Conservation (phyloP, 2,888 invertebrate genomes). For the Dynastes maya region DNA sequence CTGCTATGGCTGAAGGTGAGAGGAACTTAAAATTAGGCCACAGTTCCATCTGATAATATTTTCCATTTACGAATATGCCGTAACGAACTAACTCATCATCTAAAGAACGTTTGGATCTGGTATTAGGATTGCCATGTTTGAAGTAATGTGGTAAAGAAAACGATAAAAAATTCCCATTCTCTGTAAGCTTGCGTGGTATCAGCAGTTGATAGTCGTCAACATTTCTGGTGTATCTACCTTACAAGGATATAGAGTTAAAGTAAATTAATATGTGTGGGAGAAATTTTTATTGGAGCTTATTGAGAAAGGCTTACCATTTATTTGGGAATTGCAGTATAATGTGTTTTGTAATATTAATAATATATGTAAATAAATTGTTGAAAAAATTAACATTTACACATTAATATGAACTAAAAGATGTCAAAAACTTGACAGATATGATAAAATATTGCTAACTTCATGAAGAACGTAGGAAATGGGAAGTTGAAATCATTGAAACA, state of each 20-base stretch:
- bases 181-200: constrained; percentile 70
- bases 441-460: not conserved
- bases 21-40: constrained; percentile 72
- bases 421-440: constrained; percentile 22
- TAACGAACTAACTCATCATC: constrained; percentile 64
- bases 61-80: constrained; percentile 63
- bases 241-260: constrained; percentile 52
- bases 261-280: not conserved
- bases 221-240: constrained; percentile 71
- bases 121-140: constrained; percentile 60
- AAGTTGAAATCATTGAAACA: too few relatives aligned
- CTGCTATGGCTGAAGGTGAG: constrained; percentile 68
- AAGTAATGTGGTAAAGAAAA: constrained; percentile 71
- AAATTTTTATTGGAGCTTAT: not conserved
- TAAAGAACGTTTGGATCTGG: constrained; percentile 49
- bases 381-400: constrained; percentile 46
- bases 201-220: constrained; percentile 70
- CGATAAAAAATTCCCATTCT: constrained; percentile 69
- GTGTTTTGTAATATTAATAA: not conserved
- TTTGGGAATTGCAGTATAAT: constrained; percentile 1
- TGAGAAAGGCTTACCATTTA: constrained; percentile 42
- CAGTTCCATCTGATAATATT: constrained; percentile 68
- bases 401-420: constrained; percentile 14
- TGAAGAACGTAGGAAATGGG: not conserved
- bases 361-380: constrained; percentile 7